Base-by-base conservation (phyloP, 1,140 invertebrate genomes). In the Megalopta genalis region DNA sequence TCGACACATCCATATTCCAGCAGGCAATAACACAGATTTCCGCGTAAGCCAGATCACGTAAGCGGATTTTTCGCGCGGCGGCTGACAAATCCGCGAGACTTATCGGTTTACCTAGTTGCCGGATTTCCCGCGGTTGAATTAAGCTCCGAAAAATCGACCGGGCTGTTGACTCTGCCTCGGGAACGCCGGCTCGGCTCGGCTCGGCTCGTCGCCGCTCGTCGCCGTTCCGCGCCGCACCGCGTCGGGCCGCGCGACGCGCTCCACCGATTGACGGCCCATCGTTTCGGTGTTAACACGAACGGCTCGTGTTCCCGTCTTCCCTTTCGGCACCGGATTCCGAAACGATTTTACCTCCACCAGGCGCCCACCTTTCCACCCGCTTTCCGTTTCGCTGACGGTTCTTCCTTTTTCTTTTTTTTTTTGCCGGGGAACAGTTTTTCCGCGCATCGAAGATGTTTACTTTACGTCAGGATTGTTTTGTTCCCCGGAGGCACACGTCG, bases 91-190 rank as follows among this genome's bases (percentile, higher is more conserved):
- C 83, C 79, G 70, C 69, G 60, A 75, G 74, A 76, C 78, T 85
- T 85, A 82, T 85, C 83, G 84, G 83, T 84, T 85, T 85, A 85
- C 83, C 74, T 74, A 52, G 70, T 69, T 80, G 82, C 79, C 68
- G 70, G 79, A 68, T 74, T 85, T 75, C 62, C 52, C 74, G 73
- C 52, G 78, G 57, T 66, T 74, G 82, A 81, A 74, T 84, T 77
- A 77, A 81, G 84, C 66, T 74, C 59, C 78, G 72, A 70, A 73
- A 74, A 85, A 73, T 80, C 72, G 82, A 81, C 68, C 82, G 67
- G 60, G 32, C 23, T 84, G 72, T 80, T 80, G 71, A 84, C 74
- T 81, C 37, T 80, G 62, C 60, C 57, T 27, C 79, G 62, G 70
- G 71, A 71, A 71, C 49, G 46, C n/a, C 46, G 23, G 66, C 42